Evolutionary conservation across 2,797 vertebrate species (phyloP).

Genomic region (Oophaga sylvatica): DNA sequence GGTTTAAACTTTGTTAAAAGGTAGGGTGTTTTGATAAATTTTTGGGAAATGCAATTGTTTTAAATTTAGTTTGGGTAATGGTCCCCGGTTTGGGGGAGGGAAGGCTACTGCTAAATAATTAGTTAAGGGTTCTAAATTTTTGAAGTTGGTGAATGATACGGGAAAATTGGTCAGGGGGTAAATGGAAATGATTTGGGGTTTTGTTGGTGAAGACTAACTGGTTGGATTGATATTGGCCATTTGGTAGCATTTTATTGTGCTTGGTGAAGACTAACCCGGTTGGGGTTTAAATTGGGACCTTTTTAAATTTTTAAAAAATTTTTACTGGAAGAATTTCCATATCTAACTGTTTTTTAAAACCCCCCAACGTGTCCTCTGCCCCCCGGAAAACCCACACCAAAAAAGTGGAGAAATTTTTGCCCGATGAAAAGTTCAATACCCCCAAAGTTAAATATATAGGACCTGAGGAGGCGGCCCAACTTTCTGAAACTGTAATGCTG

Average conservation of each 20-base stretch:
- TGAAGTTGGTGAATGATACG: not conserved
- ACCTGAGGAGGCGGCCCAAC: conserved; percentile 77
- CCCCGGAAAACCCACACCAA: conserved; percentile 84
- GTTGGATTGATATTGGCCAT: not conserved
- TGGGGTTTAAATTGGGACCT: not conserved
- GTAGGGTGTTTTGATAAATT: not conserved
- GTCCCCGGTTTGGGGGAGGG: not conserved
- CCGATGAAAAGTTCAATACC: conserved; percentile 77
- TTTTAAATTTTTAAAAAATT: not conserved
- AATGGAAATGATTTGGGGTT: not conserved
- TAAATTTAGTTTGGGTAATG: no score
- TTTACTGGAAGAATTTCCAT: not conserved
- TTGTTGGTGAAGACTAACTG: not conserved
- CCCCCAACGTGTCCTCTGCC: not conserved
- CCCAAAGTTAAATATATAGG: conserved; percentile 75
- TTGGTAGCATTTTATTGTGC: not conserved
- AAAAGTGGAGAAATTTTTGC: conserved; percentile 80
- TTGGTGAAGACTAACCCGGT: not conserved
- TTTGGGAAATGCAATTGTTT: not conserved
- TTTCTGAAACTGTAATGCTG: conserved; percentile 78
- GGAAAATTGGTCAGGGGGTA: no score
- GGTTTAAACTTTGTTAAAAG: not conserved
- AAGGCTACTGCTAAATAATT: not conserved
- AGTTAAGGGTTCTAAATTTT: not conserved
- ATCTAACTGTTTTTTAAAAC: not conserved